A percentile compares a stretch with the other conserved stretches of the same genome.
Evolutionary conservation across 1,140 invertebrate species (phyloP).

Genomic region (Aphis gossypii): DNA sequence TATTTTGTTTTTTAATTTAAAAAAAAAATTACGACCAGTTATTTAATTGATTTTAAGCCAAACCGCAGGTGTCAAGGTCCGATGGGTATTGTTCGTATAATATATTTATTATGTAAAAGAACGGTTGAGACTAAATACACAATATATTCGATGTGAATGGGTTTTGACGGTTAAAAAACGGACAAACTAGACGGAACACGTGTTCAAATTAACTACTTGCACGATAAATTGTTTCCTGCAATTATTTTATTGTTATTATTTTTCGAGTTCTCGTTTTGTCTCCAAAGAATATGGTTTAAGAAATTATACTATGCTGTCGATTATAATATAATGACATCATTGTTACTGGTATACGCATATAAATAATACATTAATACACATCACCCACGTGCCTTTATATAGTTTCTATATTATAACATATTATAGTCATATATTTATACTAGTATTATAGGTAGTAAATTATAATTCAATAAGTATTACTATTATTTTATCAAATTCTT

Average conservation of each 20-base stretch:
- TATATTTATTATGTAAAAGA: background rate
- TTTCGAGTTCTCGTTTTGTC: background rate
- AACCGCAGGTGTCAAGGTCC: conserved; percentile 37
- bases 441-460: background rate
- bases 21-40: background rate
- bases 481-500: background rate
- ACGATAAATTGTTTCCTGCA: conserved; percentile 39
- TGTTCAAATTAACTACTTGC: conserved; percentile 34
- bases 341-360: background rate
- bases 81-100: background rate
- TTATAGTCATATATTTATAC: background rate
- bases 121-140: background rate
- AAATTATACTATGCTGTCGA: background rate
- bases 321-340: conserved; percentile 14
- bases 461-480: background rate
- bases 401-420: background rate
- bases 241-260: background rate
- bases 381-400: background rate
- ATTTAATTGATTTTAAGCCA: background rate
- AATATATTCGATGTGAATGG: conserved; percentile 6
- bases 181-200: conserved; percentile 37
- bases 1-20: background rate
- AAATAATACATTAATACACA: background rate
- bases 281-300: background rate
- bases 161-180: conserved; percentile 55